Conservation (phyloP, 2,888 invertebrate genomes). For the Conus canariensis region DNA sequence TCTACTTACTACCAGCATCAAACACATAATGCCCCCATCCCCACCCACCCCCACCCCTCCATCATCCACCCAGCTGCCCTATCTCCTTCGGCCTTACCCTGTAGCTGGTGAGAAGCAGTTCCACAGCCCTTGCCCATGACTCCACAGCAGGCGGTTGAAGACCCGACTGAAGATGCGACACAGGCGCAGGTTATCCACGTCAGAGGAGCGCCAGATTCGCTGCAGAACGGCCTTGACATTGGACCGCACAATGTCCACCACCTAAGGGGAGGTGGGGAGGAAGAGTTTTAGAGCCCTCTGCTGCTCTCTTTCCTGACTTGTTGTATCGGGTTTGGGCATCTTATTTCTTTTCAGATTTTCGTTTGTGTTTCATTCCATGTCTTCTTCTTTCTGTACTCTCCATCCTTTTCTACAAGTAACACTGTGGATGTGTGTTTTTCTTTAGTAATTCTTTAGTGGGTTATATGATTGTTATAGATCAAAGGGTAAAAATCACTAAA, state of each 20-base stretch:
- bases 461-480: no score
- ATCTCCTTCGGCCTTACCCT: constrained; percentile 57
- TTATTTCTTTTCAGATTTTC: no score
- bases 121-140: constrained; percentile 79
- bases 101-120: constrained; percentile 71
- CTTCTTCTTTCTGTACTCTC: neutral
- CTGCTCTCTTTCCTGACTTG: no score
- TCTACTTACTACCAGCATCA: no score
- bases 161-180: constrained; percentile 75
- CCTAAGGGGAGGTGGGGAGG: constrained; percentile 58
- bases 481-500: no score
- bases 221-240: constrained; percentile 77
- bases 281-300: neutral
- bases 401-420: neutral
- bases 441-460: no score
- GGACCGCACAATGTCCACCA: constrained; percentile 77
- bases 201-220: constrained; percentile 71
- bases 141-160: constrained; percentile 77
- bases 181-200: constrained; percentile 73
- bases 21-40: neutral
- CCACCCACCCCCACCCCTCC: neutral
- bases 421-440: no score
- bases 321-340: no score
- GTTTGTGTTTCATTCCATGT: no score
- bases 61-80: neutral